These are phyloP conservation scores for Emydoidea blandingii DNA, from an alignment of 2,797 vertebrate genomes.

Conservation along the genomic window DNA sequence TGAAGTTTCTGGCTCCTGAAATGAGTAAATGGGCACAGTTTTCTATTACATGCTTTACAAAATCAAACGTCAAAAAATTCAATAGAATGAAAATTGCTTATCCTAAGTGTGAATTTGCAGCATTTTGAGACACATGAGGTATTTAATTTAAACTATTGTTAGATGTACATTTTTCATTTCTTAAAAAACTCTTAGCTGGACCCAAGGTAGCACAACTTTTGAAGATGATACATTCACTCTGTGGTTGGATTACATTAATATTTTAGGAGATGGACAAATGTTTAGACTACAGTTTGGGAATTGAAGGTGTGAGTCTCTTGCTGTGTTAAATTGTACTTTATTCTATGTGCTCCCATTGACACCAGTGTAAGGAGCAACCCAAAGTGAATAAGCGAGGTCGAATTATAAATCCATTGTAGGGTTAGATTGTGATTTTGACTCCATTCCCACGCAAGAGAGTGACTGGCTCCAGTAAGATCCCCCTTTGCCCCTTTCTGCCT, in stretches of 20 bases:
- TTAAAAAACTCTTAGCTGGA: background rate
- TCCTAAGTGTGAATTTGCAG: conserved; percentile 7
- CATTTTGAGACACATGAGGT: background rate
- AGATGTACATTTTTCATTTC: background rate
- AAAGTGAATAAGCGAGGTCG: background rate
- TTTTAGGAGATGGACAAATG: background rate
- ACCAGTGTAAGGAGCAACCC: background rate
- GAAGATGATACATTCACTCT: background rate
- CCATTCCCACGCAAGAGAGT: background rate
- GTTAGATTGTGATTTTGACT: background rate
- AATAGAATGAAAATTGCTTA: conserved; percentile 37
- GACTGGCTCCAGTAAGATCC: background rate
- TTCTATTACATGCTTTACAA: conserved; percentile 63
- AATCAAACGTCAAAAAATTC: conserved; percentile 66
- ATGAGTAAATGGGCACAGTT: conserved; percentile 61
- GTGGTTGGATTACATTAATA: background rate
- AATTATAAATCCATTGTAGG: rapidly evolving
- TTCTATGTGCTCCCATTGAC: background rate
- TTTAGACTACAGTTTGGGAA: background rate
- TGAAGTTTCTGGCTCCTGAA: conserved; percentile 57
- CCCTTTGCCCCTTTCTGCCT: too few species aligned
- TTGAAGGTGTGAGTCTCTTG: background rate
- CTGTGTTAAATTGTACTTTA: background rate
- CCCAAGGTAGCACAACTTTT: background rate
- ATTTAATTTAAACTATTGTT: background rate